Percentiles rank a stretch among this genome's conserved stretches.
Conservation (phyloP, 2,797 vertebrate species). For the Esox lucius region DNA sequence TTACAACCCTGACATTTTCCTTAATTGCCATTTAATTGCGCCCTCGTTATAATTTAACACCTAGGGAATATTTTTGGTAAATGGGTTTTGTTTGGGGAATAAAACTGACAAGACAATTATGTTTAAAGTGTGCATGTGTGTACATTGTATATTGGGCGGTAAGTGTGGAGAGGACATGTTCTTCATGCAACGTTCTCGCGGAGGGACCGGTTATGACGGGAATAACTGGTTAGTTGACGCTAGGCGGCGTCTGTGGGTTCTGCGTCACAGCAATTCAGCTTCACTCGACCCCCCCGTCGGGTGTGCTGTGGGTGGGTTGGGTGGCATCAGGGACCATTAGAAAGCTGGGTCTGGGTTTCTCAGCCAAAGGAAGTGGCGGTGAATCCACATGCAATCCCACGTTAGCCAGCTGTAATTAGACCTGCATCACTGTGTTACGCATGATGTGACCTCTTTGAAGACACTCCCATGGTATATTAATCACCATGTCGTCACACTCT, state of each 20-base stretch:
- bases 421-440: neutral
- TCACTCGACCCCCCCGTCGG: neutral
- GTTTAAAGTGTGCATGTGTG: neutral
- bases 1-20: constrained; percentile 54
- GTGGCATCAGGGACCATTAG: neutral
- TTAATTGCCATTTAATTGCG: constrained; percentile 40
- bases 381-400: neutral
- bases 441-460: neutral
- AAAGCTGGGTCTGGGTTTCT: neutral
- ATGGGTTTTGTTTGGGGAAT: neutral
- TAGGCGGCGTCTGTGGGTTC: neutral
- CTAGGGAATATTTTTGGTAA: constrained; percentile 4
- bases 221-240: neutral
- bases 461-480: neutral
- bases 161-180: neutral
- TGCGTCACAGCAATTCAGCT: neutral
- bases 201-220: rapidly evolving
- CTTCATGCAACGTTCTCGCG: neutral
- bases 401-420: neutral
- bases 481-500: neutral
- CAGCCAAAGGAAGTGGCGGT: neutral
- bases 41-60: constrained; percentile 25
- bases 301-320: neutral
- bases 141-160: constrained; percentile 16
- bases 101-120: constrained; percentile 17